Conservation (phyloP, 2,797 vertebrate genomes). For the Hozukius guyotensis region DNA sequence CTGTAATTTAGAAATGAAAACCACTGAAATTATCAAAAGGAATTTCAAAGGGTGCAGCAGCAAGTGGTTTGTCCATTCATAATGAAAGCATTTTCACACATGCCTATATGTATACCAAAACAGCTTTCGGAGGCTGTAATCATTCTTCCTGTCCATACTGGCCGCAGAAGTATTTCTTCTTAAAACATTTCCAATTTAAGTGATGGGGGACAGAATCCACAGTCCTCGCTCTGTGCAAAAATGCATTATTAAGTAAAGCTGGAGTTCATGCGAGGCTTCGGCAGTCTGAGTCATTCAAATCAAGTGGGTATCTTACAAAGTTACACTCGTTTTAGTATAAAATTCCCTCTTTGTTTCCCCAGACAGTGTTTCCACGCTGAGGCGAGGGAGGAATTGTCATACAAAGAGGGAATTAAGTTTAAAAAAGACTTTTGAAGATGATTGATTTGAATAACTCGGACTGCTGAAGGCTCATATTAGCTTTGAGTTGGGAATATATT, state of each 20-base stretch:
- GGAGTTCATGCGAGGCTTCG: background rate
- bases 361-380: background rate
- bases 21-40: background rate
- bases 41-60: background rate
- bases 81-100: background rate
- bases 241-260: background rate
- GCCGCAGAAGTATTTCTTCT: background rate
- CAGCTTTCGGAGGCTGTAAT: background rate
- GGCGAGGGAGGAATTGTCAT: background rate
- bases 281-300: background rate
- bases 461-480: background rate
- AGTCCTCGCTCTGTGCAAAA: background rate
- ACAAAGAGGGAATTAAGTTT: conserved; percentile 3
- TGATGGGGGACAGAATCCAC: background rate
- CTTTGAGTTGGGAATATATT: background rate
- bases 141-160: background rate
- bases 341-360: background rate
- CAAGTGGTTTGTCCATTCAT: background rate
- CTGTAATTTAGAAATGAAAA: background rate
- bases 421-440: background rate
- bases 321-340: background rate
- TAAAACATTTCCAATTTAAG: background rate
- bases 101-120: background rate
- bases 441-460: background rate
- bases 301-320: background rate